Evolutionary conservation across 2,113 vertebrate species (phyloP), one percentile per base, ranked within the genome.

Genomic region (Psilopsiagon aurifrons): DNA sequence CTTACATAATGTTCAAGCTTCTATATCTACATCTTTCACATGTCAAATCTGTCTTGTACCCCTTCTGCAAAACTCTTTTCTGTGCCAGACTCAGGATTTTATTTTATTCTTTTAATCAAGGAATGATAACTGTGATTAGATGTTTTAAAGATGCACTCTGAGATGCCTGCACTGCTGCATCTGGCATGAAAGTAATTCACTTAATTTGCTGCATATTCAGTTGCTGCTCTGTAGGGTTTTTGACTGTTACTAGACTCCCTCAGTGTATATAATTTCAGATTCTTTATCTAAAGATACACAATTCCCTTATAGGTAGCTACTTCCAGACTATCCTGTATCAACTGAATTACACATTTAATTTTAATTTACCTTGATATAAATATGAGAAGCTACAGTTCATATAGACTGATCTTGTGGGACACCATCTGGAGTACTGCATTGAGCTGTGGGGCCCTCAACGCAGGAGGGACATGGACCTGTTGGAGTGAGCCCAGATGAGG

Each of bases 181-280:
- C 6, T 63, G 31, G 2, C 18, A 55, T 46, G 22, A 80, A 33
- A 69, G 13, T 33, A 70, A 80, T 31, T 67, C 12, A 13, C 7
- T 25, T 8, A 67, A 54, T 41, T 47, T 59, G 2, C n/a, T 86
- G 11, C 14, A 49, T 55, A 54, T 64, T 83, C n/a, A 46, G 6
- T 44, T 47, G 18, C 35, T 73, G 11, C 6, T 85, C 24, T 37
- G 2, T 57, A 29, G 22, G 37, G 69, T 80, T 77, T 9, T 66
- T 69, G 7, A 22, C 20, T 84, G 10, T 44, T 70, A 22, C 19
- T 55, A 41, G 7, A n/a, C 6, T 37, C 31, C 5, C 11, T 67
- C 0, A 0, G 7, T 52, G 4, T 33, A 35, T 59, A n/a, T 13
- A 31, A 51, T 1, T 63, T 55, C 13, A 44, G 28, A 49, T 54